Conservation (phyloP, 1,140 invertebrate genomes). For the Meloidogyne exigua region DNA sequence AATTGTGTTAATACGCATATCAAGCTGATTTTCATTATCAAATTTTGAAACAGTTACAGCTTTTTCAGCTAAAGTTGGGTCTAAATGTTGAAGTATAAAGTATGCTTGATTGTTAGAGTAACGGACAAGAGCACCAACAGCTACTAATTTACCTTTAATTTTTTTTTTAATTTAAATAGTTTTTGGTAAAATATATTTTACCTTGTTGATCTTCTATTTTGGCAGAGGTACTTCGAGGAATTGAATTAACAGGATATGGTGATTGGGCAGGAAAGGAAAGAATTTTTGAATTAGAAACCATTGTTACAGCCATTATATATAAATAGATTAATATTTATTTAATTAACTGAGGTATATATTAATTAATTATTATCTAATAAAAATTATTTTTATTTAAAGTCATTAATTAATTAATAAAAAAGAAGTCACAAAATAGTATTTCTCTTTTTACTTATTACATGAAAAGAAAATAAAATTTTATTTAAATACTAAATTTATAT, state of each 20-base stretch:
- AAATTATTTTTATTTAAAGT: too few species aligned
- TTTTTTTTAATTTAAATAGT: background rate
- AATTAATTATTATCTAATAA: too few species aligned
- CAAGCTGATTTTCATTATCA: slow-evolving; percentile 41
- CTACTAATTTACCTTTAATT: slow-evolving; percentile 48
- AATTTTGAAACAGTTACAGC: slow-evolving; percentile 41
- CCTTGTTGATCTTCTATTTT: slow-evolving; percentile 42
- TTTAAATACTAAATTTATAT: too few species aligned
- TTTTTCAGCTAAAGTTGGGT: slow-evolving; percentile 35
- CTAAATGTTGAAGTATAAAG: slow-evolving; percentile 50
- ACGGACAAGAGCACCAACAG: slow-evolving; percentile 42
- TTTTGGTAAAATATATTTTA: slow-evolving; percentile 7
- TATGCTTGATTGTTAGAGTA: slow-evolving; percentile 51
- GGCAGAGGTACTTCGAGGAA: slow-evolving; percentile 40
- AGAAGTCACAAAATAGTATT: too few species aligned
- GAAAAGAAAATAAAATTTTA: too few species aligned
- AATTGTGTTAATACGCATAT: slow-evolving; percentile 40
- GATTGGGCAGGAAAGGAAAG: slow-evolving; percentile 40
- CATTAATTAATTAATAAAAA: too few species aligned
- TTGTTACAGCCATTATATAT: background rate
- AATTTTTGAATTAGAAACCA: background rate
- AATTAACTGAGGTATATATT: too few species aligned
- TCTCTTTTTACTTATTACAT: too few species aligned
- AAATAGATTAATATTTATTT: too few species aligned
- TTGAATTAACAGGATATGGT: slow-evolving; percentile 42